Base-by-base conservation (phyloP, 37 sponge, comb jelly and placozoan genomes). In the Chondrilla cf. caribensis region DNA sequence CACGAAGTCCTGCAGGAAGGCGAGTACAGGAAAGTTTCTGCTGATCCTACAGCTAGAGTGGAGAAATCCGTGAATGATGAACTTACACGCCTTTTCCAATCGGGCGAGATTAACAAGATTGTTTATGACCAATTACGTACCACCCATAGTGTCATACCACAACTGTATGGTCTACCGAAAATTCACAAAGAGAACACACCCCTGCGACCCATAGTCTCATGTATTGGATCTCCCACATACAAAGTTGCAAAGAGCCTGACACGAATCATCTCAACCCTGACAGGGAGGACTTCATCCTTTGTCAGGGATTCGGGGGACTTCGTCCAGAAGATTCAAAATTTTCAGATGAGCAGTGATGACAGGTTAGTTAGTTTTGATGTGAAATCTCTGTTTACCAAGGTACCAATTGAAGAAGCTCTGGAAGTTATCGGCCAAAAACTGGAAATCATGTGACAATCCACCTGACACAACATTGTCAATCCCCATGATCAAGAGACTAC, bases 261-360 rank as follows among this genome's bases (percentile, higher is more conserved):
- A 18, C 40, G 39, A 7, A 32, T 70, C 72, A 70, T 70, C 40
- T 70, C 72, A 19, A 35, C 72, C 21, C 72, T 37, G 21, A 21
- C 40, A 38, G 72, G 72, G 39, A 70, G 8, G 39, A 70, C 72
- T 21, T 70, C 72, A 7, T 38, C 72, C 39, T 70, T 38, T 37
- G 72, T 70, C 72, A 70, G 29, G 72, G 72, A 70, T 29, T 70
- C 72, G 7, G 72, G 72, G 31, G 72, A 70, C 38, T 70, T 70
- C 29, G 72, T 70, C 39, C 19, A 32, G 40, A 70, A 70, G 18
- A 21, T 37, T 32, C 19, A 37, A 37, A 18, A 17, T 17, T 29
- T 70, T 38, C 19, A 37, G 21, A 17, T 70, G 29, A 29, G 29
- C 22, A 29, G 29, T 21, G 72, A 37, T 18, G 39, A 37, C 39